A percentile compares a stretch with the other conserved stretches of the same genome.
phyloP scores from a whole-genome alignment of 2,888 invertebrate genomes.

The Hedychridium roseum region DNA sequence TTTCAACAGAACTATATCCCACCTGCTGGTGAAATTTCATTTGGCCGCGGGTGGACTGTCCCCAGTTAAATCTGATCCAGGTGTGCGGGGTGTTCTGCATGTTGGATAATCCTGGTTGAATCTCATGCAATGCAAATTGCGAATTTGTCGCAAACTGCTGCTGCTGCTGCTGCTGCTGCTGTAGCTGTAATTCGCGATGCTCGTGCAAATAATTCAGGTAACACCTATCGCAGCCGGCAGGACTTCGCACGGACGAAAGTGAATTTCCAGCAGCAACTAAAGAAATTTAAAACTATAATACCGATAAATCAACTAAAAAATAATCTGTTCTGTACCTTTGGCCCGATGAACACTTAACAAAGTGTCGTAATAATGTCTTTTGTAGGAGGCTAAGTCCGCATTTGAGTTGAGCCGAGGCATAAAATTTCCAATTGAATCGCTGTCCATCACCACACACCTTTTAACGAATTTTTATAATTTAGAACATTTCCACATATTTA shows the following conservation, averaged over 20 bases:
- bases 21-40: constrained; percentile 40
- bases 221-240: constrained; percentile 39
- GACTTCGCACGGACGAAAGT: too few species aligned
- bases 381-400: constrained; percentile 40
- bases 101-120: constrained; percentile 28
- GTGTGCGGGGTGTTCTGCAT: constrained; percentile 26
- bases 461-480: too few species aligned
- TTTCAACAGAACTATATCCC: too few species aligned
- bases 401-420: too few species aligned
- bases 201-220: constrained; percentile 38
- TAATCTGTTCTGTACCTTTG: constrained; percentile 50
- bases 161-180: constrained; percentile 39
- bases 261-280: too few species aligned
- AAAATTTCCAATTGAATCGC: too few species aligned
- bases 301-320: too few species aligned
- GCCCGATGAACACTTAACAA: constrained; percentile 46
- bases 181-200: too few species aligned
- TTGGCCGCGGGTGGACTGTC: constrained; percentile 36
- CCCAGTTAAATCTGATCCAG: constrained; percentile 38
- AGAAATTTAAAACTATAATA: too few species aligned
- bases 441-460: too few species aligned
- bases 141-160: constrained; percentile 31
- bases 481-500: too few species aligned
- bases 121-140: constrained; percentile 22
- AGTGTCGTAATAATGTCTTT: constrained; percentile 49